Evolutionary conservation across 2,888 invertebrate species (phyloP), one percentile per base, ranked within the genome.

Genomic region (Chalcis sispes): DNA sequence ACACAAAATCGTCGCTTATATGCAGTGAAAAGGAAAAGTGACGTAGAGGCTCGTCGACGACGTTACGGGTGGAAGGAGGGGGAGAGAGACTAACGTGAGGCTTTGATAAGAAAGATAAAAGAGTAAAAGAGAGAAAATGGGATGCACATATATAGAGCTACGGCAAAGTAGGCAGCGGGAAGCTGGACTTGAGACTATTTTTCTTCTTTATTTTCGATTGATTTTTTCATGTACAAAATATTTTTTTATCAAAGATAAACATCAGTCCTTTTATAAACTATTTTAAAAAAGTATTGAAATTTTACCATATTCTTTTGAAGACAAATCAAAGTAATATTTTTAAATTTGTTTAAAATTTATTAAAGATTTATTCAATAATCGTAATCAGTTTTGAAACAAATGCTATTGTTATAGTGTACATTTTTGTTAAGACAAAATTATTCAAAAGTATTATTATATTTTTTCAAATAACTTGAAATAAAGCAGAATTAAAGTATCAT

Each of bases 81-180:
- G 42, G 48, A 48, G 67, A 40, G 42, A 32, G 27, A 48, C 54
- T 50, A 15, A 72, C 42, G 72, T 64, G 58, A 73, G 66, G 61
- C 66, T 74, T 74, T 74, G 62, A 78, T 77, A 67, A 69, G 77
- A 77, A 67, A 72, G 75, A 75, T 75, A 75, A 67, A 77, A 77
- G 77, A 77, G 71, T 64, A 72, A 72, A 72, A 72, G 48, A 77
- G 71, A 77, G 72, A 75, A 69, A 77, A 75, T 58, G n/a, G 72
- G 59, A 77, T 75, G 75, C 75, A 72, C 72, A 72, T 64, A 72
- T 61, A 70, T 75, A 77, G 48, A 77, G 75, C 77, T 72, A 77
- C 64, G 32, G 69, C 71, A 65, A 75, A 75, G 69, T 70, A 65
- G 72, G 65, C 67, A 65, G 64, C 59, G 69, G 25, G 54, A 72